Percentiles rank a stretch among this genome's conserved stretches.
Conservation (phyloP, 2,888 invertebrate genomes). For the Caenorhabditis zanzibari region DNA sequence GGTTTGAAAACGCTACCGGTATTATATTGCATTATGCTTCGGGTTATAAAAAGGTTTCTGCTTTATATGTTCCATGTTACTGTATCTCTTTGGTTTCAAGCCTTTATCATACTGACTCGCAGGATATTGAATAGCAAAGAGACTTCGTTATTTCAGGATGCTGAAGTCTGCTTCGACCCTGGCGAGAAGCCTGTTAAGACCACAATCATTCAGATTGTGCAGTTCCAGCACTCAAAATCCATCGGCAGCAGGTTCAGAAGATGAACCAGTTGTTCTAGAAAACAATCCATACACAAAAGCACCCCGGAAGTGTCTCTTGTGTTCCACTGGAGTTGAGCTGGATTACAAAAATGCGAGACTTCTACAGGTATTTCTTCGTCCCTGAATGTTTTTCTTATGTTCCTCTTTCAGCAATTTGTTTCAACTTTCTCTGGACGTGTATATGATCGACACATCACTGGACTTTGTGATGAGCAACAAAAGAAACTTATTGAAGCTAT, state of each 20-base stretch:
- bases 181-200: neutral
- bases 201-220: constrained; percentile 24
- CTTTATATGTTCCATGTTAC: neutral
- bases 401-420: constrained; percentile 88
- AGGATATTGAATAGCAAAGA: neutral
- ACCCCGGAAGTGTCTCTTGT: constrained; percentile 77
- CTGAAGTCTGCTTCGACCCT: constrained; percentile 38
- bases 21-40: constrained; percentile 13
- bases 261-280: constrained; percentile 73
- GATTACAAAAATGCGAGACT: constrained; percentile 89
- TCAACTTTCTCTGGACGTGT: constrained; percentile 95
- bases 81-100: neutral
- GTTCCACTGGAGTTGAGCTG: constrained; percentile 77
- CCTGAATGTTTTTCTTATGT: neutral
- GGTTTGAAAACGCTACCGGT: constrained; percentile 15
- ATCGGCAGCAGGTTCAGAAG: constrained; percentile 27
- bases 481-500: constrained; percentile 69
- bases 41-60: constrained; percentile 14
- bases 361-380: constrained; percentile 85
- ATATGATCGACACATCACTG: constrained; percentile 95
- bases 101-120: no score
- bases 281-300: constrained; percentile 79
- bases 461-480: constrained; percentile 88
- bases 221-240: constrained; percentile 13
- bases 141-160: constrained; percentile 25